Percentiles rank a stretch among this genome's conserved stretches.
phyloP scores from a whole-genome alignment of 2,888 invertebrate species.

The Andrena praecox region DNA sequence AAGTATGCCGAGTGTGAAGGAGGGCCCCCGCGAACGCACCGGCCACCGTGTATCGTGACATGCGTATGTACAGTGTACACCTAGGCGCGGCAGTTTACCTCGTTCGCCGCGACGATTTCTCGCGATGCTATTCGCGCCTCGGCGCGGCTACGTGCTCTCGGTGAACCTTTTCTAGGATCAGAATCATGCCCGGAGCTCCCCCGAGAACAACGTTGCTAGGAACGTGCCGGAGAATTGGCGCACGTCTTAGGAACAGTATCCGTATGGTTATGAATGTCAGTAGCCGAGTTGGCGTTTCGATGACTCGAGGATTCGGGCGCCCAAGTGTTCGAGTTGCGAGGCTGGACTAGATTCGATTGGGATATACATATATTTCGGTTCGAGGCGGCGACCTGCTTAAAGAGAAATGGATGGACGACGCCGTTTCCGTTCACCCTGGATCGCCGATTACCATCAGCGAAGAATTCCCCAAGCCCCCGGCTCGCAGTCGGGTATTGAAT shows the following conservation, averaged over 20 bases:
- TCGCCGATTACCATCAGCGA: conserved; percentile 14
- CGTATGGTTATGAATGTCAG: no score
- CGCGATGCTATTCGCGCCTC: conserved; percentile 43
- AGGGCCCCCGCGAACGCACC: conserved; percentile 67
- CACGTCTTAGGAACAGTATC: no score
- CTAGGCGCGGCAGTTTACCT: conserved; percentile 78
- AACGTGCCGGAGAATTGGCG: no score
- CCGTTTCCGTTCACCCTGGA: conserved; percentile 9
- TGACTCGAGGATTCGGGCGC: no score
- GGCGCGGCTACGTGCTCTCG: neutral
- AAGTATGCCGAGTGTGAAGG: conserved; percentile 79
- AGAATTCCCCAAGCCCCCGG: conserved; percentile 24
- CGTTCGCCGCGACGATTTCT: conserved; percentile 72
- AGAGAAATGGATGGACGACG: neutral
- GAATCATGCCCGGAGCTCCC: no score
- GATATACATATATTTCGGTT: neutral
- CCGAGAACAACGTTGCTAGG: no score
- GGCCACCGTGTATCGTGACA: conserved; percentile 73
- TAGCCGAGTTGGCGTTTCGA: no score
- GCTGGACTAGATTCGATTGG: no score
- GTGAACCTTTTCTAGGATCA: no score
- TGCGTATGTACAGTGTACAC: conserved; percentile 70
- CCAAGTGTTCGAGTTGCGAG: no score
- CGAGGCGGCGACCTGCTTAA: neutral
- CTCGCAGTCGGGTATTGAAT: conserved; percentile 51